Base-by-base conservation (phyloP, 2,797 vertebrate genomes). In the Rhodeus uyekii region DNA sequence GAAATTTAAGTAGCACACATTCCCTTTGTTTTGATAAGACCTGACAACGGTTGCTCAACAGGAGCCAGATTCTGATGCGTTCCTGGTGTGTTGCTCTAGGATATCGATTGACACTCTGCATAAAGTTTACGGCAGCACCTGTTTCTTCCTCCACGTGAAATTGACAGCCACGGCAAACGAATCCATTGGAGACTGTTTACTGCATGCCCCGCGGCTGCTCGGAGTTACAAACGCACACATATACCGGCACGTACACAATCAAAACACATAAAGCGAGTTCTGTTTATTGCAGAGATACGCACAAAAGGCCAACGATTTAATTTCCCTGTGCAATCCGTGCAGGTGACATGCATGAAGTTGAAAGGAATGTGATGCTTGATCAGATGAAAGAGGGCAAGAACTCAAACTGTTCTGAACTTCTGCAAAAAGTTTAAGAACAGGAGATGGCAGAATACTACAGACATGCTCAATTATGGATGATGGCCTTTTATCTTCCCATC, bases 401-500 rank as follows among this genome's bases (percentile, higher is more conserved):
- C 86, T 91, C 90, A 85, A 39, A 78, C 88, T 69, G 88, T 89
- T 90, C 89, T 89, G 85, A 91, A 88, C 87, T 91, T 90, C 88
- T 44, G 16, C 69, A 19, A 92, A 53, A 93, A 92, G 89, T 79
- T 78, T 60, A 76, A 79, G 77, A 81, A 80, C 87, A 78, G 86
- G 73, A 89, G 91, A 93, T 91, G 93, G 92, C 91, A 91, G 90
- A 90, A 91, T 89, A 91, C 88, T 87, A 89, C 86, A 39, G 73
- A 90, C 91, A 88, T 86, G 85, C 88, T 93, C 91, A 93, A 93
- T 93, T 92, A 94, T 93, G 87, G 93, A 92, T 92, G 92, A 93
- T 91, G 91, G 88, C 79, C 91, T 94, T 95, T 93, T 91, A 94
- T 95, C 92, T 93, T 76, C 63, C 79, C 82, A 86, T 88, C 87